Percentiles rank a stretch among this genome's conserved stretches.
Conservation (phyloP, 2,113 vertebrate species). For the Apeltes quadracus region DNA sequence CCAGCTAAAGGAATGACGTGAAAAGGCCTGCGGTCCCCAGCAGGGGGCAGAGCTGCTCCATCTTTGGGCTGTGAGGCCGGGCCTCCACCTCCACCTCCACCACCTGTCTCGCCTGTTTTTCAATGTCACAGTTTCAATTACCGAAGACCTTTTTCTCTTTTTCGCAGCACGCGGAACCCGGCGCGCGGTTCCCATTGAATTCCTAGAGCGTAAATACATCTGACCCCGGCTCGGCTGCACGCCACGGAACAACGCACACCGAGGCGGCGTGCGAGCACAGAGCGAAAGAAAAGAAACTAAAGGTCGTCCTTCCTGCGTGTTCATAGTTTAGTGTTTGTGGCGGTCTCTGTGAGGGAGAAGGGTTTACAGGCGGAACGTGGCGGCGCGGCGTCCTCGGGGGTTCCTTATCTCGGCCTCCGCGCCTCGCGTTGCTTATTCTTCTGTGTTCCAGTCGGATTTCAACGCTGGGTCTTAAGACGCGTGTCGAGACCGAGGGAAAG, state of each 20-base stretch:
- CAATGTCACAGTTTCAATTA: conserved; percentile 71
- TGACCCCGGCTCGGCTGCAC: conserved; percentile 30
- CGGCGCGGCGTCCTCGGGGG: neutral
- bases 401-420: neutral
- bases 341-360: too few species aligned
- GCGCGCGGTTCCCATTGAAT: conserved; percentile 42
- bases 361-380: too few species aligned
- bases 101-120: conserved; percentile 36
- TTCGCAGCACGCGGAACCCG: conserved; percentile 56
- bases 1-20: neutral
- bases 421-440: too few species aligned
- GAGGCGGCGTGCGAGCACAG: neutral
- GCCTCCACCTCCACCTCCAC: conserved; percentile 22
- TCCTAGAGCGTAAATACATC: conserved; percentile 54
- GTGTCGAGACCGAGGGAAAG: neutral
- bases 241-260: neutral
- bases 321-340: too few species aligned
- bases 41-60: conserved; percentile 69
- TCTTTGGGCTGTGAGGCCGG: neutral
- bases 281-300: too few species aligned
- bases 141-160: conserved; percentile 52
- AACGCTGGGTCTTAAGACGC: neutral
- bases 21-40: conserved; percentile 11
- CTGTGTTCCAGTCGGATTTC: neutral
- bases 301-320: too few species aligned